These are phyloP conservation scores for Orthosia gothica DNA, from an alignment of 2,888 invertebrate genomes.

Conservation along the genomic window DNA sequence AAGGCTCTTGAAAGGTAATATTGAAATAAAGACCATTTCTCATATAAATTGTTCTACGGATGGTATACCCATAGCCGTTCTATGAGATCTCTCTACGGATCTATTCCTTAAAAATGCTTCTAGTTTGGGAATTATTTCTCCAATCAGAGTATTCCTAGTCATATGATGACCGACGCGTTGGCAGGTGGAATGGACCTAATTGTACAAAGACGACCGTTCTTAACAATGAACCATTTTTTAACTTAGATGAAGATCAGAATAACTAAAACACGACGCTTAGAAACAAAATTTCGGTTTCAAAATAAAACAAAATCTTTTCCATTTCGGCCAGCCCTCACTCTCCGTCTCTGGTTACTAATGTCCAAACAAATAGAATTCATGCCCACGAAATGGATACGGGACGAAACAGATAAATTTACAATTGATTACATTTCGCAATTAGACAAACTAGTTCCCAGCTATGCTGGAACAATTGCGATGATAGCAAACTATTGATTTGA, in stretches of 20 bases:
- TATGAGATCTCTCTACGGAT: too few relatives aligned
- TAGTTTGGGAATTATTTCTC: neutral
- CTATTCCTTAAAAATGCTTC: too few relatives aligned
- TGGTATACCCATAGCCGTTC: too few relatives aligned
- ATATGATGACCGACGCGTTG: too few relatives aligned
- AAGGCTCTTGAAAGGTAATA: too few relatives aligned
- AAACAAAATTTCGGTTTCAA: neutral
- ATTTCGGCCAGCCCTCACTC: conserved; percentile 37
- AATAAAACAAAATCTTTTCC: conserved; percentile 2
- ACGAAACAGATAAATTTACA: conserved; percentile 69
- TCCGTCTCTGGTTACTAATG: conserved; percentile 56
- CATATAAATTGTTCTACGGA: too few relatives aligned
- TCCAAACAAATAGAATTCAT: conserved; percentile 65
- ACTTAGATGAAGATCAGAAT: neutral
- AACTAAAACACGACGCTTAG: neutral
- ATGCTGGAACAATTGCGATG: conserved; percentile 31
- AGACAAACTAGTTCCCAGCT: conserved; percentile 46
- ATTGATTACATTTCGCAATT: conserved; percentile 70
- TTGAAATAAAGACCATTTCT: too few relatives aligned
- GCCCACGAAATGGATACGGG: conserved; percentile 61
- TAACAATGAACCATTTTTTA: neutral
- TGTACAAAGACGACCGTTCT: neutral
- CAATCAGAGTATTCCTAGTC: neutral
- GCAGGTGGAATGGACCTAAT: neutral
- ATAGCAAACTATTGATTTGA: conserved; percentile 30